Evolutionary conservation across 2,113 vertebrate genomes (phyloP), one percentile per base, ranked within the genome.

Genomic region (Lepisosteus oculatus): DNA sequence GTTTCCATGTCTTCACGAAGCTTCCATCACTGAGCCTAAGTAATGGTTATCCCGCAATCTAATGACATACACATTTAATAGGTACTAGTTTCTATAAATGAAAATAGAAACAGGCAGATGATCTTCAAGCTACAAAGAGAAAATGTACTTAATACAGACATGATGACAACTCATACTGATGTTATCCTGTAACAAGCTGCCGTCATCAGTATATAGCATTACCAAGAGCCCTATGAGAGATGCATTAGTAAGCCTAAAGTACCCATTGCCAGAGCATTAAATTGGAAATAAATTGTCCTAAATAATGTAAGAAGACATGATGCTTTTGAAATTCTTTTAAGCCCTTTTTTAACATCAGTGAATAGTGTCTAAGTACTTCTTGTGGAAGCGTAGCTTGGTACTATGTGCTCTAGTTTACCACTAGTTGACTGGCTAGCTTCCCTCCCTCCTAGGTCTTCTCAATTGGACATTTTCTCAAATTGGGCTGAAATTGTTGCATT

Each of bases 1-100:
- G 78, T 87, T 77, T 84, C 78, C 80, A 75, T 80, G 81, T 80
- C 83, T 85, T 1, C 29, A 29, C 29, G 47, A 6, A 51, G 5
- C 9, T 51, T 75, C 54, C 78, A 73, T 45, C 6, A 61, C 43
- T 51, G 43, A 8, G 45, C 43, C 43, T 47, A 9, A 51, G 63
- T 67, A 55, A 65, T 65, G 59, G 44, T 41, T 17, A 68, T 44
- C 42, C 74, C 51, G 9, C 8, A n/a, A 61, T 64, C 57, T 74
- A 77, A 73, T 63, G 76, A 78, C 54, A n/a, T 56, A 47, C 15
- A 12, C 56, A 17, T 15, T 8, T 44, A 74, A 63, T n/a, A 69
- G 11, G 17, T 45, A 47, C 57, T 69, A 74, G 63, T 68, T 69
- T 51, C 51, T 51, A 55, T 17, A 11, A 61, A 59, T 55, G 72